Evolutionary conservation across 2,797 vertebrate genomes (phyloP).

Genomic region (Molothrus aeneus): DNA sequence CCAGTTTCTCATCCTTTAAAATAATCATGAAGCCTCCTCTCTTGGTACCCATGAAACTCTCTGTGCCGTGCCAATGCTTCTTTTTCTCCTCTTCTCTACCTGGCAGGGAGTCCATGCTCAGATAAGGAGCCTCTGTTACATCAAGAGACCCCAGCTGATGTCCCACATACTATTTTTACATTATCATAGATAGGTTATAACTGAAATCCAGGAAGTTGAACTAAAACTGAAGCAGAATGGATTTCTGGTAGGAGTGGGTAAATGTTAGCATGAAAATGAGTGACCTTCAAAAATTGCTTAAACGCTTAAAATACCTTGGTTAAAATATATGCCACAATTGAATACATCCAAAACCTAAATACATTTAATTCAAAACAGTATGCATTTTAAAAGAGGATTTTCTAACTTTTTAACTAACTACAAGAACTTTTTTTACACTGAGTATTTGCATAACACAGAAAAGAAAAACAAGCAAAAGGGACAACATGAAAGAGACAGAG

Average conservation of each 20-base stretch:
- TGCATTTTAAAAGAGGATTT: neutral
- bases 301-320: neutral
- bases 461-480: neutral
- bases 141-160: neutral
- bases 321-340: neutral
- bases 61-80: neutral
- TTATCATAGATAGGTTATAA: neutral
- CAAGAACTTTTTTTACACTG: neutral
- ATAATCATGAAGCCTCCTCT: neutral
- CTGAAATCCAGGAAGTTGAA: neutral
- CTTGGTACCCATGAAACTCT: neutral
- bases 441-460: neutral
- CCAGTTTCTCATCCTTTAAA: neutral
- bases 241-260: neutral
- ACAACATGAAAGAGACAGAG: neutral
- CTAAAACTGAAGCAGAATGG: neutral
- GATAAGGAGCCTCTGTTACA: neutral
- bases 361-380: neutral
- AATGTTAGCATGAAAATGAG: neutral
- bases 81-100: neutral
- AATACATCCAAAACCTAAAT: neutral
- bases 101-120: neutral
- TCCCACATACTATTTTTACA: neutral
- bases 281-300: neutral
- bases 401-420: neutral